Evolutionary conservation across 1,140 invertebrate species (phyloP).

Genomic region (Trachymyrmex cornetzi): DNA sequence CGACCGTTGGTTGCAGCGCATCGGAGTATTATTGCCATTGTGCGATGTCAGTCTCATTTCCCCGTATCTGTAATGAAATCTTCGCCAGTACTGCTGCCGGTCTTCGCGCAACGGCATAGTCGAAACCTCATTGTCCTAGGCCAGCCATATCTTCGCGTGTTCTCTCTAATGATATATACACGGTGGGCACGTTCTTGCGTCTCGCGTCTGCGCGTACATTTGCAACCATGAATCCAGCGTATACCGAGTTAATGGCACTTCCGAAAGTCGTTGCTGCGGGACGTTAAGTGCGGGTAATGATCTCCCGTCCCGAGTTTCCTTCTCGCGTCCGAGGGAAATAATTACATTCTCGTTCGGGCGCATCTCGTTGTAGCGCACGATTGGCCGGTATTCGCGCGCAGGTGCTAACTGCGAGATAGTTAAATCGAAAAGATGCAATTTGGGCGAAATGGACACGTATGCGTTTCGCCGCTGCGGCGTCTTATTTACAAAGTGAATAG

Average conservation of each 20-base stretch:
- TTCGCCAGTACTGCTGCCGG: slow-evolving; percentile 66
- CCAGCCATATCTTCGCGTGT: slow-evolving; percentile 45
- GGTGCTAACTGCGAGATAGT: background rate
- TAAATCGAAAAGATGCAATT: slow-evolving; percentile 49
- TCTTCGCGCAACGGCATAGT: slow-evolving; percentile 60
- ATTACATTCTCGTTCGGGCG: slow-evolving; percentile 62
- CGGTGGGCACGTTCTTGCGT: slow-evolving; percentile 42
- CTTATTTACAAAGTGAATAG: slow-evolving; percentile 49
- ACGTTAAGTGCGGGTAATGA: slow-evolving; percentile 63
- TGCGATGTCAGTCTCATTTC: slow-evolving; percentile 80
- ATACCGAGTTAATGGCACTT: slow-evolving; percentile 64
- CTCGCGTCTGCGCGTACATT: slow-evolving; percentile 31
- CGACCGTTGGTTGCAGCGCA: slow-evolving; percentile 37
- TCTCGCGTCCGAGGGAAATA: slow-evolving; percentile 45
- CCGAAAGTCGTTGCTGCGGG: slow-evolving; percentile 60
- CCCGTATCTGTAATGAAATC: slow-evolving; percentile 84
- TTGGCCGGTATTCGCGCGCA: background rate
- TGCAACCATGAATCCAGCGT: slow-evolving; percentile 2
- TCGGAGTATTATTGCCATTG: slow-evolving; percentile 81
- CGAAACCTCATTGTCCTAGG: slow-evolving; percentile 67
- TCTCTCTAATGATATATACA: slow-evolving; percentile 51
- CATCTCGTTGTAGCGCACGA: slow-evolving; percentile 14
- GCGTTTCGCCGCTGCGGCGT: background rate
- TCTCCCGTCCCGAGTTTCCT: slow-evolving; percentile 49
- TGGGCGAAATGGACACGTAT: background rate